Evolutionary conservation across 2,888 invertebrate genomes (phyloP).

Genomic region (Eilema sororculum): DNA sequence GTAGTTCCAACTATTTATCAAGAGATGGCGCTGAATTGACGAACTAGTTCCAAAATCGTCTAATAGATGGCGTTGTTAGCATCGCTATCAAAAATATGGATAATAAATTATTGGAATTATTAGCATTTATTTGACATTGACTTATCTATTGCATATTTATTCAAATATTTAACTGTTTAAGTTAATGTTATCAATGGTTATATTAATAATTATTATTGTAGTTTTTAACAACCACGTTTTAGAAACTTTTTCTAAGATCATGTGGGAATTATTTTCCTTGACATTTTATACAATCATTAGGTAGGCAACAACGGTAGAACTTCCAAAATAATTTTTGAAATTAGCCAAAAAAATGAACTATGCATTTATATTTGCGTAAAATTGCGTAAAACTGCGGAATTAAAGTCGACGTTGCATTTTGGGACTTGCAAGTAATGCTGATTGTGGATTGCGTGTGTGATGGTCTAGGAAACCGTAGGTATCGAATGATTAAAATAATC

Average conservation of each 20-base stretch:
- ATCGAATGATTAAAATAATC: not conserved
- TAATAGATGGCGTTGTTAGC: slow-evolving; percentile 11
- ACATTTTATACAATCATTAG: slow-evolving; percentile 35
- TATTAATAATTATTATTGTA: slow-evolving; percentile 23
- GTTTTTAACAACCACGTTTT: slow-evolving; percentile 25
- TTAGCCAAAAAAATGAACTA: slow-evolving; percentile 40
- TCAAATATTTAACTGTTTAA: slow-evolving; percentile 31
- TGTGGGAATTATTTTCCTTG: slow-evolving; percentile 24
- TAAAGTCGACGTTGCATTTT: not conserved
- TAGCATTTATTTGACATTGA: not conserved
- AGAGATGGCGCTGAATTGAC: not conserved
- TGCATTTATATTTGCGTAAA: slow-evolving; percentile 49
- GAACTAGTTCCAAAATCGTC: not conserved
- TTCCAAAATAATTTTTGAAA: slow-evolving; percentile 42
- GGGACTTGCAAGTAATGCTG: not conserved
- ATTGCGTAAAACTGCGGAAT: slow-evolving; percentile 23
- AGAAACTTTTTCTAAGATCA: slow-evolving; percentile 33
- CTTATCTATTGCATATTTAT: slow-evolving; percentile 29
- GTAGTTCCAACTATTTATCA: not conserved
- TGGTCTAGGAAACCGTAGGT: not conserved
- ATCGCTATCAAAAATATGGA: not conserved
- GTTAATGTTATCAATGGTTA: slow-evolving; percentile 30
- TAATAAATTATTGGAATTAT: not conserved
- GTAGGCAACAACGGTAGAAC: slow-evolving; percentile 25
- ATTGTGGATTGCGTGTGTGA: not conserved